These are phyloP conservation scores for Anaspis maculata DNA, from an alignment of 2,888 invertebrate species.

Conservation along the genomic window DNA sequence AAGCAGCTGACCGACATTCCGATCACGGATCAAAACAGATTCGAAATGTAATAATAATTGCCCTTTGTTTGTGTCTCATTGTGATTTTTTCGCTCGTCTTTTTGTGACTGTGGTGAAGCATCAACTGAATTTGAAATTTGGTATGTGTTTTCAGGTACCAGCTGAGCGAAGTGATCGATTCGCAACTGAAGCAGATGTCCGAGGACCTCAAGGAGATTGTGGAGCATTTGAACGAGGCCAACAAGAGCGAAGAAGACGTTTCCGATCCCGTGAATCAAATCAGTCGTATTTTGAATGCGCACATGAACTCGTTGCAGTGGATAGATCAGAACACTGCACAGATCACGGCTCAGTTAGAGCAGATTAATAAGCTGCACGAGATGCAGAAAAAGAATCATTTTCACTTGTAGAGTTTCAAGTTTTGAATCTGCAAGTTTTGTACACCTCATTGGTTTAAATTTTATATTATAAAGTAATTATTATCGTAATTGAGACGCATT, in stretches of 20 bases:
- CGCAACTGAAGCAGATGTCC: constrained; percentile 88
- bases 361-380: constrained; percentile 72
- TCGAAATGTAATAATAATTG: constrained; percentile 61
- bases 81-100: too few relatives aligned
- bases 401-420: constrained; percentile 5
- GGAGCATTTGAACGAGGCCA: constrained; percentile 85
- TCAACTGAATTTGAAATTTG: too few relatives aligned
- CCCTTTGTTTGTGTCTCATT: too few relatives aligned
- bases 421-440: too few relatives aligned
- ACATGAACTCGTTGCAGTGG: constrained; percentile 95
- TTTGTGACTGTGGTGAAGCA: too few relatives aligned
- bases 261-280: constrained; percentile 89
- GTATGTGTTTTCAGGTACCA: constrained; percentile 57
- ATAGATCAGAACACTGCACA: constrained; percentile 77
- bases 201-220: constrained; percentile 93
- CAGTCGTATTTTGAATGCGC: constrained; percentile 87
- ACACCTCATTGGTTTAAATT: too few relatives aligned
- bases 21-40: constrained; percentile 78
- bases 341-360: constrained; percentile 71
- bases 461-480: too few relatives aligned
- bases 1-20: constrained; percentile 62
- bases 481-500: too few relatives aligned
- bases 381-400: constrained; percentile 10
- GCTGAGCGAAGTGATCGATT: constrained; percentile 82
- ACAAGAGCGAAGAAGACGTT: constrained; percentile 71